phyloP scores from a whole-genome alignment of 2,888 invertebrate genomes.

The Lordiphosa andalusiaca region DNA sequence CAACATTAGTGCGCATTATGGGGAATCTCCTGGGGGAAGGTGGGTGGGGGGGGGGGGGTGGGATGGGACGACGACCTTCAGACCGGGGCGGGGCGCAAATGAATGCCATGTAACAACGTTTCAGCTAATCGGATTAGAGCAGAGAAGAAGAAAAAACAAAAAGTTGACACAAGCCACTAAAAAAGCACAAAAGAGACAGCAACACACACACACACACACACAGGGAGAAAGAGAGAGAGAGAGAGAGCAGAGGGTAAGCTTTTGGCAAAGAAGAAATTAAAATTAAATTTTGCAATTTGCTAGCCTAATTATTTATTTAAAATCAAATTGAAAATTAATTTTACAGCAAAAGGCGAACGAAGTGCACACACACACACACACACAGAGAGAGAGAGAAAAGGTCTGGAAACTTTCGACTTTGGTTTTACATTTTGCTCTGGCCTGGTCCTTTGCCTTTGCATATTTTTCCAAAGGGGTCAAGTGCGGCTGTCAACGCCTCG shows the following conservation, averaged over 20 bases:
- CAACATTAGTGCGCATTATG: slow-evolving; percentile 77
- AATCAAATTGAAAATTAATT: slow-evolving; percentile 80
- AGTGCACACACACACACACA: no score
- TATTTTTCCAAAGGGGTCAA: slow-evolving; percentile 39
- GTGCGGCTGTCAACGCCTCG: slow-evolving; percentile 46
- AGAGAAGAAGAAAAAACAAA: slow-evolving; percentile 4
- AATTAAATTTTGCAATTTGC: slow-evolving; percentile 80
- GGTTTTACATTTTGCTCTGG: slow-evolving; percentile 31
- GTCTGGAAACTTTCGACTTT: slow-evolving; percentile 35
- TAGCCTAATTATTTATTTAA: slow-evolving; percentile 80
- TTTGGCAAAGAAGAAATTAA: slow-evolving; percentile 68
- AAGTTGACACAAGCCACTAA: slow-evolving; percentile 35
- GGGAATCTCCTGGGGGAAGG: slow-evolving; percentile 55
- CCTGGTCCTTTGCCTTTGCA: slow-evolving; percentile 10
- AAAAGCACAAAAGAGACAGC: slow-evolving; percentile 4
- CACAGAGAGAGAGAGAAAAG: slow-evolving; percentile 32
- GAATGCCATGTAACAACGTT: slow-evolving; percentile 63
- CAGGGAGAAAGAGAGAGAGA: not conserved
- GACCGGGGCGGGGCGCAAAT: slow-evolving; percentile 46
- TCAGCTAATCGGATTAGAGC: slow-evolving; percentile 67
- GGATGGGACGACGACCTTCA: slow-evolving; percentile 39
- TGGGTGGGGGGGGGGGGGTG: no score
- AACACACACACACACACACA: not conserved
- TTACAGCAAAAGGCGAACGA: slow-evolving; percentile 65
- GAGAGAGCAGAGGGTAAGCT: slow-evolving; percentile 15